Evolutionary conservation across 2,113 vertebrate genomes (phyloP).

Genomic region (Cephalopholis sonnerati): DNA sequence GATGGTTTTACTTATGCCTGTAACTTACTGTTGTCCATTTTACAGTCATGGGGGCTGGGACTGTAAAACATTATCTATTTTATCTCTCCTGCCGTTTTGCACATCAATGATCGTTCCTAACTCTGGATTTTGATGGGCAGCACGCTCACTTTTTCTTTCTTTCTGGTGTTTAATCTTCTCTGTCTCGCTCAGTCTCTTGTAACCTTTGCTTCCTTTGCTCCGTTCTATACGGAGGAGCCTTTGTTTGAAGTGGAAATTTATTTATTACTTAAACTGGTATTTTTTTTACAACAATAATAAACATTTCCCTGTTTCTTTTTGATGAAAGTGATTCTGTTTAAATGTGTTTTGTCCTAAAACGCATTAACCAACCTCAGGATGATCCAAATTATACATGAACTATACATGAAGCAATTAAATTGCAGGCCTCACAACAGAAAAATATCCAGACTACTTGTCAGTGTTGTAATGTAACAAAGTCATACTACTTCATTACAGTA

Average conservation of each 20-base stretch:
- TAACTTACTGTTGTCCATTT: background rate
- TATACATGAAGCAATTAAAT: too few species aligned
- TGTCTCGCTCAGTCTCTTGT: background rate
- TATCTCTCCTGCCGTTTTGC: constrained; percentile 3
- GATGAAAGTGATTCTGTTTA: background rate
- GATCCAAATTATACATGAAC: background rate
- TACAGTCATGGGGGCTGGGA: background rate
- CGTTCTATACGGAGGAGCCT: background rate
- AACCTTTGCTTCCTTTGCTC: background rate
- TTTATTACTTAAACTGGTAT: background rate
- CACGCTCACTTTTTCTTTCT: background rate
- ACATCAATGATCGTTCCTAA: background rate
- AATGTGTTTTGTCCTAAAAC: background rate
- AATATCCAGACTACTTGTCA: too few species aligned
- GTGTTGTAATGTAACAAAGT: too few species aligned
- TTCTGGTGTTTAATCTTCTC: background rate
- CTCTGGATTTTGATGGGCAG: background rate
- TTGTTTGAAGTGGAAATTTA: background rate
- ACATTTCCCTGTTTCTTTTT: background rate
- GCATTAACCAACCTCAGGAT: background rate
- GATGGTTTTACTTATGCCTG: background rate
- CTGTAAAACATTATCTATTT: constrained; percentile 10
- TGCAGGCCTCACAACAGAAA: too few species aligned
- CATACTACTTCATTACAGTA: too few species aligned
- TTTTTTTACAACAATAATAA: background rate